phyloP scores from a whole-genome alignment of 1,140 invertebrate genomes.

The Cydia splendana region DNA sequence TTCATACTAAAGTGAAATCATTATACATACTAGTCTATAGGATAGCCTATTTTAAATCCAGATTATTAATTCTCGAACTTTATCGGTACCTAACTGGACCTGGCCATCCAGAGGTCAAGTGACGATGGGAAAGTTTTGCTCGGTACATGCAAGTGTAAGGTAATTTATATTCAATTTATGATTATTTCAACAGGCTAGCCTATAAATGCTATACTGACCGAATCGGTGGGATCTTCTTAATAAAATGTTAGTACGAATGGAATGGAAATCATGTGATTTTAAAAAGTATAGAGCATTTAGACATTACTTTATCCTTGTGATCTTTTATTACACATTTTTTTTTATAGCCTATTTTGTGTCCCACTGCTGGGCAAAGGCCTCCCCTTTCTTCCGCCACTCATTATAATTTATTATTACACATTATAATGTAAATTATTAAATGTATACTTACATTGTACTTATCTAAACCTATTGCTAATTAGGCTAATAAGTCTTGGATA shows the following conservation, averaged over 20 bases:
- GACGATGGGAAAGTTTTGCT: conserved; percentile 1
- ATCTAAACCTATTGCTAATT: too few relatives aligned
- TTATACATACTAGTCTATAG: neutral
- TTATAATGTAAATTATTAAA: too few relatives aligned
- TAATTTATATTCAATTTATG: conserved; percentile 2
- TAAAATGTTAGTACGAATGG: neutral
- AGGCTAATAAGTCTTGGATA: too few relatives aligned
- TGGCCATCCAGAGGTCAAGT: neutral
- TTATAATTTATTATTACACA: too few relatives aligned
- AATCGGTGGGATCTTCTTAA: neutral
- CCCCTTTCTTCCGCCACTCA: too few relatives aligned
- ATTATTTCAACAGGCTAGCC: neutral
- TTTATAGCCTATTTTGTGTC: too few relatives aligned
- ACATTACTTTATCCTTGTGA: too few relatives aligned
- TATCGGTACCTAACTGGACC: neutral
- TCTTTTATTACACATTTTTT: too few relatives aligned
- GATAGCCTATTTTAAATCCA: neutral
- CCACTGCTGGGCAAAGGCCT: too few relatives aligned
- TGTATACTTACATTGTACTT: too few relatives aligned
- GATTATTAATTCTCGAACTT: neutral
- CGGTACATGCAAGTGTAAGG: neutral
- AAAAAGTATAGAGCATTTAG: neutral
- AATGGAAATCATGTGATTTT: neutral
- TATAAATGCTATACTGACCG: neutral
- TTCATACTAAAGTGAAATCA: neutral